Base-by-base conservation (phyloP, 2,888 invertebrate genomes). In the Himalopsyche kuldschensis region DNA sequence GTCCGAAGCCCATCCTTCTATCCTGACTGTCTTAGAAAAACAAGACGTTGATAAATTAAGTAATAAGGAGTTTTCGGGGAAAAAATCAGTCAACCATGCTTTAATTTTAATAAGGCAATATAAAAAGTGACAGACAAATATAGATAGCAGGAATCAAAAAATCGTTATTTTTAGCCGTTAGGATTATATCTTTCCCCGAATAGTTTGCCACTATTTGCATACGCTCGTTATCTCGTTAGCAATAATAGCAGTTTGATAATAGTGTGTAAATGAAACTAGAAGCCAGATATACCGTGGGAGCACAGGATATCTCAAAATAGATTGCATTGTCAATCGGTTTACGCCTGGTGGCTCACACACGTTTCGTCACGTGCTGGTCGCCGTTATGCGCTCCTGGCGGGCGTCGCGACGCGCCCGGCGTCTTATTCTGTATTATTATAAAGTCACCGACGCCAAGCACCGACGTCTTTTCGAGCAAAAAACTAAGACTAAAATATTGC, bases 251-350 rank as follows among this genome's bases (percentile, higher is more conserved):
- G 4, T 41, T 55, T 55, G 20, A 55, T 55, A 55, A 55, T 55
- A 55, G 55, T 55, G 24, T 20, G 55, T 55, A 55, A 24, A 20
- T 20, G 24, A 20, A 55, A 55, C 55, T 20, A 20, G 20, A 10
- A 55, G 55, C n/a, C 55, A 55, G n/a, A 55, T 63, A 35, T 24
- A 46, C 80, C 27, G 69, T n/a, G 31, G 24, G 35, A 31, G 32
- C 32, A 31, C 46, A 78, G 78, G 78, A 78, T 78, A 41, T 78
- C 78, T 47, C 10, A 11, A 78, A 78, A 78, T 78, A 78, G 78
- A 46, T 78, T 46, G 27, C 78, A 78, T 46, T 24, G 78, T 78
- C 78, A 78, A 46, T 55, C 55, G 55, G 55, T 55, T 55, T 55
- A 55, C 55, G 55, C 20, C 20, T 10, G 55, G 55, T 24, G 24